A percentile compares a stretch with the other conserved stretches of the same genome.
These are phyloP conservation scores for Aproaerema taeniolella DNA, from an alignment of 2,888 invertebrate species.

Conservation along the genomic window DNA sequence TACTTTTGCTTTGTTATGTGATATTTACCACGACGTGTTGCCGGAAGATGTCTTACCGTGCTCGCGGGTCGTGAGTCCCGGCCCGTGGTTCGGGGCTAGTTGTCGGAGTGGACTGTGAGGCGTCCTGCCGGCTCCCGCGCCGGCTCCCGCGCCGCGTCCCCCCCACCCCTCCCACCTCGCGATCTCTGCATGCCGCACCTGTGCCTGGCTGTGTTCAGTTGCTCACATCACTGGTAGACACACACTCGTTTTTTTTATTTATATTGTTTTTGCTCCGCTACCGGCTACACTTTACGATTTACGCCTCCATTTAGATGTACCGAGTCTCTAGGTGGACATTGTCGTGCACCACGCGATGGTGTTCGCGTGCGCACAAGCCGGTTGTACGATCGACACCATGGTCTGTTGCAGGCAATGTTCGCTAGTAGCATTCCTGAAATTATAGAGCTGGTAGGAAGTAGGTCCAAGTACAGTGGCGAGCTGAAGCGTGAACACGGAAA, in stretches of 20 bases:
- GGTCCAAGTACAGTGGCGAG: slow-evolving; percentile 99
- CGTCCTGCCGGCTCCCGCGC: slow-evolving; percentile 27
- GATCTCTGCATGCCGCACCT: slow-evolving; percentile 68
- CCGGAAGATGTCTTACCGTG: slow-evolving; percentile 54
- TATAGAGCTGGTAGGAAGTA: slow-evolving; percentile 99
- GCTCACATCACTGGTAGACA: slow-evolving; percentile 76
- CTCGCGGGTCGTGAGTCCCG: slow-evolving; percentile 46
- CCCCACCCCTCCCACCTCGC: slow-evolving; percentile 66
- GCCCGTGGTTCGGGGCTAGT: slow-evolving; percentile 31
- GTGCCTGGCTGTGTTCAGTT: slow-evolving; percentile 77
- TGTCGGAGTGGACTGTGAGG: slow-evolving; percentile 25
- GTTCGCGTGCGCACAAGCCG: slow-evolving; percentile 54
- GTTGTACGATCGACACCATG: slow-evolving; percentile 70
- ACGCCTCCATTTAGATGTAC: slow-evolving; percentile 63
- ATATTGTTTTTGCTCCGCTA: slow-evolving; percentile 70
- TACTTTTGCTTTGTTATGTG: slow-evolving; percentile 77
- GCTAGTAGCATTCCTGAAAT: slow-evolving; percentile 99
- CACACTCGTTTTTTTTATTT: slow-evolving; percentile 49
- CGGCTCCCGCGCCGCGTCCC: slow-evolving; percentile 57
- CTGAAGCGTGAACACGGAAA: slow-evolving; percentile 99
- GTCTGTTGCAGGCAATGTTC: slow-evolving; percentile 98
- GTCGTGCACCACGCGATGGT: slow-evolving; percentile 75
- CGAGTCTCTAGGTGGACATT: slow-evolving; percentile 70
- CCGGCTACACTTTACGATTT: slow-evolving; percentile 64
- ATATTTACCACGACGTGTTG: slow-evolving; percentile 57